phyloP scores from a whole-genome alignment of 1,140 invertebrate genomes.

The Agrypnia vestita region DNA sequence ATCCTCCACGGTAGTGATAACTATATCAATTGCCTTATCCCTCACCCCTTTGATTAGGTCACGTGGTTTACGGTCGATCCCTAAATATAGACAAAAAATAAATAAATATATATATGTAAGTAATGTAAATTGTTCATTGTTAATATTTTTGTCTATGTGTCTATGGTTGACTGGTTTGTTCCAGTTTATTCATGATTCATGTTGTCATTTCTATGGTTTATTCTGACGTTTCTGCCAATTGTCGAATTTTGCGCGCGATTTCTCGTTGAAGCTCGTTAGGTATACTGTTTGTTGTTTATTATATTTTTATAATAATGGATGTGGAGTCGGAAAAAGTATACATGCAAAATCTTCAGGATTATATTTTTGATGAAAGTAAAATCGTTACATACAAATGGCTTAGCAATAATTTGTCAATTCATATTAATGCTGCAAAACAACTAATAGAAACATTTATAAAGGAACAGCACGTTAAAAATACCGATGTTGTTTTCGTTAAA shows the following conservation, averaged over 20 bases:
- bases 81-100: no score
- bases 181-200: background rate
- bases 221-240: background rate
- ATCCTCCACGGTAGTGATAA: no score
- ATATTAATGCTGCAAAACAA: constrained; percentile 38
- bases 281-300: constrained; percentile 10
- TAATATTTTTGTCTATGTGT: no score
- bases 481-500: constrained; percentile 11
- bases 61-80: no score
- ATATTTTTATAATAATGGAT: constrained; percentile 36
- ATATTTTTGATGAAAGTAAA: constrained; percentile 47
- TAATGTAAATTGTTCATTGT: no score
- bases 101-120: no score
- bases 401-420: constrained; percentile 41
- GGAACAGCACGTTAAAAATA: constrained; percentile 13
- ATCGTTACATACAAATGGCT: constrained; percentile 49
- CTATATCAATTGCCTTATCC: no score
- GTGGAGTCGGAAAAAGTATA: constrained; percentile 22
- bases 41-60: no score
- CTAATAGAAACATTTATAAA: constrained; percentile 38
- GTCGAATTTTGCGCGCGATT: background rate
- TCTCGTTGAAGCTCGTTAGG: background rate
- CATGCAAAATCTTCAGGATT: constrained; percentile 43
- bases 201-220: background rate
- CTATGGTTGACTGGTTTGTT: no score